Percentiles rank a stretch among this genome's conserved stretches.
These are phyloP conservation scores for Bursaphelenchus mucronatus DNA, from an alignment of 1,140 invertebrate genomes.

Conservation along the genomic window DNA sequence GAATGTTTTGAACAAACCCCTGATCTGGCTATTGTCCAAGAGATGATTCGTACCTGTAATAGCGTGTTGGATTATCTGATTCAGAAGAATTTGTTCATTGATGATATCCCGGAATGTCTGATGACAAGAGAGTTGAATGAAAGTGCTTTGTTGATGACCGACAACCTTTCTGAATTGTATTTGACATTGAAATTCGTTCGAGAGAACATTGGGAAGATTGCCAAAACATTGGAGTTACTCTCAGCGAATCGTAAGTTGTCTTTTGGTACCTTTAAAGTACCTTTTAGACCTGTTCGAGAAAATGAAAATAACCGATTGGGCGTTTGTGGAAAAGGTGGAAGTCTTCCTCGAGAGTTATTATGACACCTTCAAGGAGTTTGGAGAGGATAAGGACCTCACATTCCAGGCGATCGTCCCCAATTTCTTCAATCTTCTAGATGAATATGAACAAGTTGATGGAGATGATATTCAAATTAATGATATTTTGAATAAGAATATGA, in stretches of 20 bases:
- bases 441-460: background rate
- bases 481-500: background rate
- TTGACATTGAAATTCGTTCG: conserved; percentile 30
- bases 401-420: conserved; percentile 26
- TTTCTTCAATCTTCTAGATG: conserved; percentile 10
- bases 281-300: conserved; percentile 17
- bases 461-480: conserved; percentile 5
- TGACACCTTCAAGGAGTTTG: conserved; percentile 39
- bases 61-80: conserved; percentile 22
- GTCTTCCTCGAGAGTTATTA: conserved; percentile 43
- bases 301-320: conserved; percentile 30
- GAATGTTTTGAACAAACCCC: conserved; percentile 27
- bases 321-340: conserved; percentile 29
- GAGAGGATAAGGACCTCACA: conserved; percentile 34
- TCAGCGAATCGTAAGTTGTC: background rate
- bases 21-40: conserved; percentile 15
- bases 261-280: conserved; percentile 13
- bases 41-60: conserved; percentile 22
- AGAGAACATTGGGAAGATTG: conserved; percentile 30
- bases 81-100: conserved; percentile 2
- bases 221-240: conserved; percentile 6
- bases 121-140: conserved; percentile 2
- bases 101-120: conserved; percentile 8
- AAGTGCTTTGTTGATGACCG: conserved; percentile 6
- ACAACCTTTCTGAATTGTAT: conserved; percentile 24